Percentiles rank a stretch among this genome's conserved stretches.
These are phyloP conservation scores for Limnephilus marmoratus DNA, from an alignment of 2,888 invertebrate species.

Conservation along the genomic window DNA sequence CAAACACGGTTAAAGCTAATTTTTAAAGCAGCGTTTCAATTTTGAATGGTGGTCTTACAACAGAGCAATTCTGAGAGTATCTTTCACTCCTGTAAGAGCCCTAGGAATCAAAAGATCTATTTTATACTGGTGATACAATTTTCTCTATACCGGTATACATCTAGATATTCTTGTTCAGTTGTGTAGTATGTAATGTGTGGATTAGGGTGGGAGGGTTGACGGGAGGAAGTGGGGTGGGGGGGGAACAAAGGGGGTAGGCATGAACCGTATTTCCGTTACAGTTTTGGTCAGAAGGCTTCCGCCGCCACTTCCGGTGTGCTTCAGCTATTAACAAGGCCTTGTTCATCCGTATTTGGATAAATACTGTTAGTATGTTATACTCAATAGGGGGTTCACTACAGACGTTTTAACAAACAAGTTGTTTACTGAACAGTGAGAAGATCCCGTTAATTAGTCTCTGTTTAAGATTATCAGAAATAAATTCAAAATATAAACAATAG, in stretches of 20 bases:
- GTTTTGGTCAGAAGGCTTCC: slow-evolving; percentile 62
- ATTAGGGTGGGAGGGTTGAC: background rate
- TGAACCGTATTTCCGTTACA: slow-evolving; percentile 65
- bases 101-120: no score
- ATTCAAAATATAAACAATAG: no score
- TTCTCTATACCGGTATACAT: no score
- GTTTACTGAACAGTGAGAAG: no score
- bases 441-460: no score
- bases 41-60: no score
- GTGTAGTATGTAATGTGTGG: background rate
- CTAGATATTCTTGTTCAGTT: background rate
- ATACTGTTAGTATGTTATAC: background rate
- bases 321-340: background rate
- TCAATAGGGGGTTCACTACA: background rate
- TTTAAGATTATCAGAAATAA: no score
- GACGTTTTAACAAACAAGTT: background rate
- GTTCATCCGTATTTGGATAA: background rate
- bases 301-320: slow-evolving; percentile 56
- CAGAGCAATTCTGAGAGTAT: no score
- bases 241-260: slow-evolving; percentile 2
- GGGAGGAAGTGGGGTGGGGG: slow-evolving; percentile 8
- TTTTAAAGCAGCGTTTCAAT: no score
- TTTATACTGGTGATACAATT: no score
- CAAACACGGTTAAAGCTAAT: no score
- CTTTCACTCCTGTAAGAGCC: no score